Evolutionary conservation across 1,140 invertebrate species (phyloP).

Genomic region (Anoplophora glabripennis): DNA sequence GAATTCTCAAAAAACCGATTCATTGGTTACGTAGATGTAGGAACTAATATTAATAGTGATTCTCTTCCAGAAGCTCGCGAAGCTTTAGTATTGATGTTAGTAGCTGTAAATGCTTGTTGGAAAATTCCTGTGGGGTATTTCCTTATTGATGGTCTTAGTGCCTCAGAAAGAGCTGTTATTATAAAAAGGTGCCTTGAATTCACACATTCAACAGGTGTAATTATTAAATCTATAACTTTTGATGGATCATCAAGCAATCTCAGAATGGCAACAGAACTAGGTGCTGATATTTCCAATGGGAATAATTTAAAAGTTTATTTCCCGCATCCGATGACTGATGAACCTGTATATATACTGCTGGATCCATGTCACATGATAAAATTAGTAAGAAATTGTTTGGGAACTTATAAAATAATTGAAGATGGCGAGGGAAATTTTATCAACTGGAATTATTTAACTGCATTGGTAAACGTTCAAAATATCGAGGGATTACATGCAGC

Average conservation of each 20-base stretch:
- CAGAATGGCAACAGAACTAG: conserved; percentile 13
- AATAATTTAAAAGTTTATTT: conserved; percentile 12
- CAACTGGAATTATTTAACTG: conserved; percentile 9
- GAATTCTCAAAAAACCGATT: conserved; percentile 39
- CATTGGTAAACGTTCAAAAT: conserved; percentile 15
- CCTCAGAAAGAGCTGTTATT: conserved; percentile 18
- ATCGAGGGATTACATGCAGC: conserved; percentile 18
- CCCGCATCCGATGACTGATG: conserved; percentile 11
- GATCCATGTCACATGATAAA: conserved; percentile 23
- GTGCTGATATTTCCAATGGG: conserved; percentile 16
- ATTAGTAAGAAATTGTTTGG: conserved; percentile 20
- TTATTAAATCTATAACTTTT: conserved; percentile 19
- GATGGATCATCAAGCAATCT: conserved; percentile 14
- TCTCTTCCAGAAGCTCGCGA: conserved; percentile 33
- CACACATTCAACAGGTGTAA: conserved; percentile 9
- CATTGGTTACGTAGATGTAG: conserved; percentile 42
- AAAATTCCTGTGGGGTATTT: conserved; percentile 44
- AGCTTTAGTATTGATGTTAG: conserved; percentile 44
- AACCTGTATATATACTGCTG: conserved; percentile 11
- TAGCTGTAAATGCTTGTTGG: conserved; percentile 39
- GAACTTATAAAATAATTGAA: conserved; percentile 1
- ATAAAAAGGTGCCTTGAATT: conserved; percentile 12
- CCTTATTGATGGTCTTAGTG: conserved; percentile 23
- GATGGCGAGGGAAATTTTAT: conserved; percentile 7
- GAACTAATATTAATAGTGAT: conserved; percentile 35